Percentiles rank a stretch among this genome's conserved stretches.
phyloP scores from a whole-genome alignment of 2,888 invertebrate species.

The Drosophila incognita region DNA sequence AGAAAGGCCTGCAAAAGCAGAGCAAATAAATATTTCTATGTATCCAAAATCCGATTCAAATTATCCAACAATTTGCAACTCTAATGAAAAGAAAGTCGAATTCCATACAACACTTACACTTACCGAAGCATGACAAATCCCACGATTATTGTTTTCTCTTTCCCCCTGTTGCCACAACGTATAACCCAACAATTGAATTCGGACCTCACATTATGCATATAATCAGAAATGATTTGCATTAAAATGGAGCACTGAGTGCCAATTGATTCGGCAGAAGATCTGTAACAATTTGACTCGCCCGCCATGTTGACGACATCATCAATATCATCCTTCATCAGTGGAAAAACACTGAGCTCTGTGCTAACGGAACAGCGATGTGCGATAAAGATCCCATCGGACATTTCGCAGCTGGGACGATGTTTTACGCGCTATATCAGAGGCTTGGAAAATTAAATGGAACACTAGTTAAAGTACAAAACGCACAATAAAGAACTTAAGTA shows the following conservation, averaged over 20 bases:
- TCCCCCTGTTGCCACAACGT: slow-evolving; percentile 58
- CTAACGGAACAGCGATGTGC: slow-evolving; percentile 76
- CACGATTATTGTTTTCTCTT: slow-evolving; percentile 56
- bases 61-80: not conserved
- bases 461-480: slow-evolving; percentile 5
- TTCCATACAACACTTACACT: not conserved
- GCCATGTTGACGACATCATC: slow-evolving; percentile 43
- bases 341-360: slow-evolving; percentile 68
- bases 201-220: slow-evolving; percentile 50
- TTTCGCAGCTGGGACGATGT: slow-evolving; percentile 66
- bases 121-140: slow-evolving; percentile 78
- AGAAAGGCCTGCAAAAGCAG: slow-evolving; percentile 35
- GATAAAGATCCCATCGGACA: slow-evolving; percentile 71
- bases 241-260: slow-evolving; percentile 20
- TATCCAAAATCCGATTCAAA: not conserved
- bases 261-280: not conserved
- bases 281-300: too few relatives aligned
- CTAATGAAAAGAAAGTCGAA: not conserved
- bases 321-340: slow-evolving; percentile 51
- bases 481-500: slow-evolving; percentile 77
- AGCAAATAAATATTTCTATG: not conserved
- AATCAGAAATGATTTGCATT: slow-evolving; percentile 49
- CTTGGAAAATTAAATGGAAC: not conserved
- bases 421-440: slow-evolving; percentile 61
- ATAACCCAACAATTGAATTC: slow-evolving; percentile 64